phyloP scores from a whole-genome alignment of 2,797 vertebrate species.

The Tamandua tetradactyla region DNA sequence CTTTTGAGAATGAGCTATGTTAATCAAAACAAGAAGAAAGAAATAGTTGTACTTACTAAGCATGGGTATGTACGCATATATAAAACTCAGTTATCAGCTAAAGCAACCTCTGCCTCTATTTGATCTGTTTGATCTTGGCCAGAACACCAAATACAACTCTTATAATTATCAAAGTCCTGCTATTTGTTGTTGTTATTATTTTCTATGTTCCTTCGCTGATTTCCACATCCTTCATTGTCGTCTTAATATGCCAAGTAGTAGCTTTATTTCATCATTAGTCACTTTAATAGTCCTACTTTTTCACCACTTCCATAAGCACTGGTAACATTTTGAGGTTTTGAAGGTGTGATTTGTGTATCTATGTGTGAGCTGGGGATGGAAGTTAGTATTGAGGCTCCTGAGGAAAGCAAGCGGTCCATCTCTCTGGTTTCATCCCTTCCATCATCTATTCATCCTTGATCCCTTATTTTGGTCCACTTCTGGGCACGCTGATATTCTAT shows the following conservation, averaged over 20 bases:
- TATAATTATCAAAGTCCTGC: neutral
- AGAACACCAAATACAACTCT: neutral
- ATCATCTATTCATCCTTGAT: neutral
- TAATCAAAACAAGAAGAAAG: neutral
- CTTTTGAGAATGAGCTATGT: neutral
- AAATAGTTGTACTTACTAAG: neutral
- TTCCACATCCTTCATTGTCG: neutral
- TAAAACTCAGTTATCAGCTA: neutral
- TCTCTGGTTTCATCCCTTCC: neutral
- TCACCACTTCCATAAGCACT: neutral
- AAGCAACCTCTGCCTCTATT: neutral
- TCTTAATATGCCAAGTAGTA: neutral
- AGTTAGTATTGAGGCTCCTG: neutral
- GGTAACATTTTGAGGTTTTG: neutral
- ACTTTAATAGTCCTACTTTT: neutral
- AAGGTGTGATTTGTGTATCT: neutral
- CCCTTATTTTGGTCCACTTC: neutral
- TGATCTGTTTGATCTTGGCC: neutral
- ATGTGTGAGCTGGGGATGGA: neutral
- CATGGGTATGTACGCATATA: neutral
- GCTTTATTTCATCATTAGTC: neutral
- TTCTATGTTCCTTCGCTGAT: neutral
- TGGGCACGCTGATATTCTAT: neutral
- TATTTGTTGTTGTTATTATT: neutral
- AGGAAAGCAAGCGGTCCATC: neutral